Percentiles rank a stretch among this genome's conserved stretches.
Evolutionary conservation across 2,113 vertebrate genomes (phyloP).

Genomic region (Thymallus thymallus): DNA sequence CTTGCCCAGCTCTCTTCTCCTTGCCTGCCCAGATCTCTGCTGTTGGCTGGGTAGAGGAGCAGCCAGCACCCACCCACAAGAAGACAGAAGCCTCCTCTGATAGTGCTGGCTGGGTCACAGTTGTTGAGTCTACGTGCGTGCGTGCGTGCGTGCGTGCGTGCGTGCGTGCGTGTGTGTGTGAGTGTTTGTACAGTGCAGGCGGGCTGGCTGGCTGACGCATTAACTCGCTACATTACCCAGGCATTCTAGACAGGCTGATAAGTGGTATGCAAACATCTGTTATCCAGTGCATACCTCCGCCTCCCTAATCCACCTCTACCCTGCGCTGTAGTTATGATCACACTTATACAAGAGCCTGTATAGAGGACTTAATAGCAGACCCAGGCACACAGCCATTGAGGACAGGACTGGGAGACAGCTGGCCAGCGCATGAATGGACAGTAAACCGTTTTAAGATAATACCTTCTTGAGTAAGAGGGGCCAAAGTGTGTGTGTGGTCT

Average conservation of each 20-base stretch:
- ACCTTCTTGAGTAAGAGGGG: too few species aligned
- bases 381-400: background rate
- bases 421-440: too few species aligned
- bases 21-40: background rate
- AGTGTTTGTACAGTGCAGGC: background rate
- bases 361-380: background rate
- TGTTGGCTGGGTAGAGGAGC: too few species aligned
- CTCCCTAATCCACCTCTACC: conserved; percentile 44
- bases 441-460: too few species aligned
- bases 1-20: background rate
- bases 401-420: background rate
- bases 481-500: too few species aligned
- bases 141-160: background rate
- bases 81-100: too few species aligned
- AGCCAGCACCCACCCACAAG: too few species aligned
- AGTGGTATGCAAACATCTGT: conserved; percentile 63
- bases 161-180: too few species aligned
- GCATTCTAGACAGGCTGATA: background rate
- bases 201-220: conserved; percentile 3
- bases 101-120: too few species aligned
- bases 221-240: background rate
- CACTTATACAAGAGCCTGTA: conserved; percentile 54
- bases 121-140: background rate
- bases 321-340: conserved; percentile 37
- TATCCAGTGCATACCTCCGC: conserved; percentile 42